Evolutionary conservation across 2,888 invertebrate species (phyloP).

Genomic region (Coelopa pilipes): DNA sequence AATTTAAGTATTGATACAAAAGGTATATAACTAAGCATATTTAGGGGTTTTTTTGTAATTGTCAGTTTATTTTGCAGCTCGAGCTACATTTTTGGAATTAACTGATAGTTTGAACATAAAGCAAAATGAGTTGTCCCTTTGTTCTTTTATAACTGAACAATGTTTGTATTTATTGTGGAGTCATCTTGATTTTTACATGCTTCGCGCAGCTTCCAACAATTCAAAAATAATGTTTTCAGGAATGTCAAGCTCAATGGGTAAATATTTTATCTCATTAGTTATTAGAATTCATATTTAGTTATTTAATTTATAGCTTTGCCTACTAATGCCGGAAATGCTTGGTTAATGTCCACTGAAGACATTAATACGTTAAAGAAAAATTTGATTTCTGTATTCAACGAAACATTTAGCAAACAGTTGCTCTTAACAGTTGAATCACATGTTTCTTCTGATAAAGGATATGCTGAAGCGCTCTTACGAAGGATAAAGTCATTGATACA

Average conservation of each 20-base stretch:
- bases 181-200: slow-evolving; percentile 78
- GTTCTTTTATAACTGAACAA: slow-evolving; percentile 76
- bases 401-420: slow-evolving; percentile 80
- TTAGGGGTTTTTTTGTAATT: slow-evolving; percentile 31
- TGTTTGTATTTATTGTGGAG: slow-evolving; percentile 82
- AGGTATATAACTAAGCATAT: slow-evolving; percentile 31
- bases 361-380: slow-evolving; percentile 77
- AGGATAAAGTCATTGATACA: slow-evolving; percentile 84
- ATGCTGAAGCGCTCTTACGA: slow-evolving; percentile 79
- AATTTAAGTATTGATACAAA: slow-evolving; percentile 69
- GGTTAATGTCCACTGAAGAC: slow-evolving; percentile 73
- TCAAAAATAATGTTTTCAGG: slow-evolving; percentile 44
- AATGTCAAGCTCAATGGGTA: slow-evolving; percentile 44
- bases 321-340: slow-evolving; percentile 70
- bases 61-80: slow-evolving; percentile 49
- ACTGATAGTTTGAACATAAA: slow-evolving; percentile 70
- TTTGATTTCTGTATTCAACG: slow-evolving; percentile 79
- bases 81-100: slow-evolving; percentile 65
- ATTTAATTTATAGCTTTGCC: slow-evolving; percentile 61
- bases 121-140: slow-evolving; percentile 72
- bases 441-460: slow-evolving; percentile 74
- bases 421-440: slow-evolving; percentile 76
- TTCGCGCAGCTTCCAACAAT: slow-evolving; percentile 70
- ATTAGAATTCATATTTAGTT: slow-evolving; percentile 6
- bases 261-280: neutral